A percentile compares a stretch with the other conserved stretches of the same genome.
These are phyloP conservation scores for Alligator sinensis DNA, from an alignment of 2,113 vertebrate genomes.

Conservation along the genomic window DNA sequence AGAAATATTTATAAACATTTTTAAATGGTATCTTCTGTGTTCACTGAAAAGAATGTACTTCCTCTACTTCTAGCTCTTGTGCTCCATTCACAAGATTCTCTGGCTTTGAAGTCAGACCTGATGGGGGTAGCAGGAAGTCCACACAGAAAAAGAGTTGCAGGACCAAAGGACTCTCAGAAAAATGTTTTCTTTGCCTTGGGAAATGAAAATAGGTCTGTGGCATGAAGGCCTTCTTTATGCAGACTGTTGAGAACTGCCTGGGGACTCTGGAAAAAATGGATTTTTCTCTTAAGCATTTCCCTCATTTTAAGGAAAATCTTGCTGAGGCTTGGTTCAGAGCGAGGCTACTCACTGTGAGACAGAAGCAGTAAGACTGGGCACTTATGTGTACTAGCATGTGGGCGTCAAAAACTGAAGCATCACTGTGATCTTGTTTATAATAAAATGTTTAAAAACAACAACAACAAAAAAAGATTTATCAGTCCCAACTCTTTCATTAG, in stretches of 20 bases:
- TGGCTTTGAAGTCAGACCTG: background rate
- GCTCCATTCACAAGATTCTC: background rate
- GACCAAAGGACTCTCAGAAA: background rate
- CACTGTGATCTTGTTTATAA: background rate
- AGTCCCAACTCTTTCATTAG: too few relatives aligned
- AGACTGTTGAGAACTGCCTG: background rate
- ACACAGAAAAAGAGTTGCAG: background rate
- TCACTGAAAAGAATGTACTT: too few relatives aligned
- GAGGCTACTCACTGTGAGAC: background rate
- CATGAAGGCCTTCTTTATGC: too few relatives aligned
- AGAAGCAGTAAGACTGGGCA: background rate
- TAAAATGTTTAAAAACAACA: too few relatives aligned
- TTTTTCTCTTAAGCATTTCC: background rate
- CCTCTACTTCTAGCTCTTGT: too few relatives aligned
- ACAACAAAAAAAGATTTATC: background rate
- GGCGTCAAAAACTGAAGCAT: background rate
- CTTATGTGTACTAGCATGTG: background rate
- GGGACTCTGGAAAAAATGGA: background rate
- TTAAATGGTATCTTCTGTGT: background rate
- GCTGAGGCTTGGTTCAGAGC: background rate
- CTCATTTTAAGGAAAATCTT: background rate
- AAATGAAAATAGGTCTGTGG: background rate
- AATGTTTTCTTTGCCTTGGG: background rate
- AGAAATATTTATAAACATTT: background rate
- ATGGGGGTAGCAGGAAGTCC: background rate